Evolutionary conservation across 2,797 vertebrate species (phyloP), one percentile per base, ranked within the genome.

Genomic region (Hemitrygon akajei): DNA sequence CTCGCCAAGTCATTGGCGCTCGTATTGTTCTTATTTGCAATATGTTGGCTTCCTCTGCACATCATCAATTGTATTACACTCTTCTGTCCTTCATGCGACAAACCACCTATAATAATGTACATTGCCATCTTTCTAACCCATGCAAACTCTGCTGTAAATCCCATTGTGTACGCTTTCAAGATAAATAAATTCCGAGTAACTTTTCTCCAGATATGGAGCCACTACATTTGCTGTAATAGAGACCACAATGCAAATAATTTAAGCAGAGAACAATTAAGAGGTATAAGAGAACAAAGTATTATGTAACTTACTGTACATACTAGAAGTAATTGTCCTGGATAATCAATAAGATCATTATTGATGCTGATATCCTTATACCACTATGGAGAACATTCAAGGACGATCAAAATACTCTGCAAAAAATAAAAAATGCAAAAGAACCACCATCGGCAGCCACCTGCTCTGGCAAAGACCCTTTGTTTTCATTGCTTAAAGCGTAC

Each of bases 11-110:
- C 99, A 0, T 96, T 99, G 87, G 98, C 98, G 0, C 97, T 99
- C 95, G 98, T 99, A 79, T 97, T 99, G 89, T 97, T 99, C 93
- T 96, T 99, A 93, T 99, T 99, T 0, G 98, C 97, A 0, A 95
- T 98, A 94, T 98, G 98, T 96, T 99, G 99, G 99, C 97, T 99
- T n/a, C 99, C 99, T 0, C 96, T 99, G 91, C 99, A 99, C 91
- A 96, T 98, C 94, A 97, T 99, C 93, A 99, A 99, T 96, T 99
- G 98, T 94, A 96, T 99, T 96, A 98, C 98, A 5, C 96, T 99
- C 93, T 99, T 99, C 96, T 98, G 97, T 94, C 97, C 98, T 0
- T 94, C 96, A 73, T 98, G 97, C 47, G 16, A 96, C 18, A 98
- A 96, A 0, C 98, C 98, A 0, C 97, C 95, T 47, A 96, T 96